A percentile compares a stretch with the other conserved stretches of the same genome.
Conservation (phyloP, 1,140 invertebrate species). For the Zaprionus vittiger region DNA sequence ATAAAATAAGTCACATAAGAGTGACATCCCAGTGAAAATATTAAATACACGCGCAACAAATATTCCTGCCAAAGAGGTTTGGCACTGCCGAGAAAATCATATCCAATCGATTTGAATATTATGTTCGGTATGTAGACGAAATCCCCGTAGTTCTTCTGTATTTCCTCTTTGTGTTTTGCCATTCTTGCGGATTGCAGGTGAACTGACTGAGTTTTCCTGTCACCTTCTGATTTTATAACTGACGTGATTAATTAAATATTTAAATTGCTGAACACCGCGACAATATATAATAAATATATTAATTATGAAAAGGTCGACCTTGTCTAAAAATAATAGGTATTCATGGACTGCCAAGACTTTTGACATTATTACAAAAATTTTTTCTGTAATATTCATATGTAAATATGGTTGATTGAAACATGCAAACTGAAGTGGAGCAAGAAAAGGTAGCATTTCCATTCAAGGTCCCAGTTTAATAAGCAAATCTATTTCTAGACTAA, state of each 20-base stretch:
- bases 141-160: slow-evolving; percentile 37
- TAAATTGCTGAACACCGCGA: not conserved
- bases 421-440: too few relatives aligned
- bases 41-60: slow-evolving; percentile 31
- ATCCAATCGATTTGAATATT: slow-evolving; percentile 52
- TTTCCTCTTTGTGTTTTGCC: not conserved
- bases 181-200: not conserved
- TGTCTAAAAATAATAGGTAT: not conserved
- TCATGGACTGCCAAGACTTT: not conserved
- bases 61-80: slow-evolving; percentile 33
- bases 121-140: slow-evolving; percentile 49
- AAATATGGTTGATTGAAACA: too few relatives aligned
- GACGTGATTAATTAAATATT: slow-evolving; percentile 5
- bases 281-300: not conserved
- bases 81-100: slow-evolving; percentile 37
- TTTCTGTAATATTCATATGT: too few relatives aligned
- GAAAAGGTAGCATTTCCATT: too few relatives aligned
- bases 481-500: too few relatives aligned
- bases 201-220: not conserved
- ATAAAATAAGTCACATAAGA: slow-evolving; percentile 31
- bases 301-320: not conserved
- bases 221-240: slow-evolving; percentile 4
- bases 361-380: too few relatives aligned
- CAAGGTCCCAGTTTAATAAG: too few relatives aligned
- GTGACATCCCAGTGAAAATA: slow-evolving; percentile 27